These are phyloP conservation scores for Scomber scombrus DNA, from an alignment of 2,113 vertebrate species.

Conservation along the genomic window DNA sequence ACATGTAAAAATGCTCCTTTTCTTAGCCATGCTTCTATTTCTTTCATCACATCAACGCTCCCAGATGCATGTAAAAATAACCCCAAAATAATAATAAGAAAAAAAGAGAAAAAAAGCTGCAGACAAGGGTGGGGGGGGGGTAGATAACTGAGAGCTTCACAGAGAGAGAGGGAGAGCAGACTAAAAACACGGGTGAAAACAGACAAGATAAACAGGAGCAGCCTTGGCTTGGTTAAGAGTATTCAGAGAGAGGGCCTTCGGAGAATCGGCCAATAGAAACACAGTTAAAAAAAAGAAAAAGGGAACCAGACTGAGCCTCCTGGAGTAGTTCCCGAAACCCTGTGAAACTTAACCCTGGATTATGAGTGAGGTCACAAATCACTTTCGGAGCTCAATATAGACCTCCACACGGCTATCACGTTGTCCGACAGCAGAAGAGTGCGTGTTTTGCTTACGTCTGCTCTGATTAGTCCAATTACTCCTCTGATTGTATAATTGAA, in stretches of 20 bases:
- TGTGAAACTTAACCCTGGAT: constrained; percentile 46
- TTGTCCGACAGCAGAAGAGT: not conserved
- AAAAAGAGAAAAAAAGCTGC: constrained; percentile 10
- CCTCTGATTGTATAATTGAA: constrained; percentile 2
- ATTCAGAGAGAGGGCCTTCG: constrained; percentile 36
- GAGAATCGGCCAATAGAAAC: constrained; percentile 45
- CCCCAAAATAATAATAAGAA: constrained; percentile 10
- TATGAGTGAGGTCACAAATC: constrained; percentile 40
- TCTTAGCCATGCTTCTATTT: not conserved
- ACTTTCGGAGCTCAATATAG: constrained; percentile 30
- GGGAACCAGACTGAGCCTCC: constrained; percentile 49
- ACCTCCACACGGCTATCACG: constrained; percentile 6
- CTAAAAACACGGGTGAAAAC: constrained; percentile 62
- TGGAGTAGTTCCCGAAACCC: constrained; percentile 19
- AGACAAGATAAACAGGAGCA: constrained; percentile 55
- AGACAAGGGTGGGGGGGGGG: constrained; percentile 21
- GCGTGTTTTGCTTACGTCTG: constrained; percentile 19
- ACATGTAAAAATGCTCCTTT: not conserved
- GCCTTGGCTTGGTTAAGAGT: constrained; percentile 40
- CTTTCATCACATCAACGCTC: constrained; percentile 14
- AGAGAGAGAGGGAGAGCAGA: constrained; percentile 17
- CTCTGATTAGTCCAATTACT: not conserved
- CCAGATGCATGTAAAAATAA: constrained; percentile 25
- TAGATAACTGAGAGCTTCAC: constrained; percentile 22
- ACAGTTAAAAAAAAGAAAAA: constrained; percentile 6